Percentiles rank a stretch among this genome's conserved stretches.
Conservation (phyloP, 2,113 vertebrate genomes). For the Gambusia holbrooki region DNA sequence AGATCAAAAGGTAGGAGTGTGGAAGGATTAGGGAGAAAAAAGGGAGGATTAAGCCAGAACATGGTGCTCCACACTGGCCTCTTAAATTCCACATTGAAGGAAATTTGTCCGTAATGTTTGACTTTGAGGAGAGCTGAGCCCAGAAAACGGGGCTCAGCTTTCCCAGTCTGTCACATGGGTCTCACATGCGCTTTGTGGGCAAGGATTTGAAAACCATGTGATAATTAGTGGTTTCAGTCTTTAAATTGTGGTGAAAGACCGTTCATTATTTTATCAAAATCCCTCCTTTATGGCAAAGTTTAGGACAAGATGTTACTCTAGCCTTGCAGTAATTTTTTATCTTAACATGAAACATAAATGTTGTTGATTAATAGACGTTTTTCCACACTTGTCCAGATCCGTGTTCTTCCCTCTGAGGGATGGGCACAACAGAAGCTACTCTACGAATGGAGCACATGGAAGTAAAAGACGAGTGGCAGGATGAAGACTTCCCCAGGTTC, state of each 20-base stretch:
- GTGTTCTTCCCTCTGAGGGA: constrained; percentile 61
- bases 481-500: constrained; percentile 90
- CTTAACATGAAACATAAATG: background rate
- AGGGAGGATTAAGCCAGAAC: constrained; percentile 46
- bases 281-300: background rate
- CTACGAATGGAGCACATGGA: constrained; percentile 91
- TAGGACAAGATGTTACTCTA: constrained; percentile 1
- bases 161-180: constrained; percentile 63
- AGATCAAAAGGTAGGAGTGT: constrained; percentile 38
- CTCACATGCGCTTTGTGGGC: constrained; percentile 62
- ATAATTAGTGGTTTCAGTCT: constrained; percentile 33
- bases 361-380: background rate
- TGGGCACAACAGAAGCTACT: constrained; percentile 90
- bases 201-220: constrained; percentile 54
- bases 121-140: constrained; percentile 51
- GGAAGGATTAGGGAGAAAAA: constrained; percentile 30
- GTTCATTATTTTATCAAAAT: constrained; percentile 16
- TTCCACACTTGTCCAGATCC: constrained; percentile 36
- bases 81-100: constrained; percentile 36
- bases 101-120: constrained; percentile 36
- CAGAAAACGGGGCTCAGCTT: constrained; percentile 25
- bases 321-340: background rate
- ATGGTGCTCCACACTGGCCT: constrained; percentile 14
- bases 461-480: constrained; percentile 93
- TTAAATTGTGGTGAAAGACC: constrained; percentile 17